Conservation (phyloP, 2,113 vertebrate genomes). For the Sporophila hypoxantha region DNA sequence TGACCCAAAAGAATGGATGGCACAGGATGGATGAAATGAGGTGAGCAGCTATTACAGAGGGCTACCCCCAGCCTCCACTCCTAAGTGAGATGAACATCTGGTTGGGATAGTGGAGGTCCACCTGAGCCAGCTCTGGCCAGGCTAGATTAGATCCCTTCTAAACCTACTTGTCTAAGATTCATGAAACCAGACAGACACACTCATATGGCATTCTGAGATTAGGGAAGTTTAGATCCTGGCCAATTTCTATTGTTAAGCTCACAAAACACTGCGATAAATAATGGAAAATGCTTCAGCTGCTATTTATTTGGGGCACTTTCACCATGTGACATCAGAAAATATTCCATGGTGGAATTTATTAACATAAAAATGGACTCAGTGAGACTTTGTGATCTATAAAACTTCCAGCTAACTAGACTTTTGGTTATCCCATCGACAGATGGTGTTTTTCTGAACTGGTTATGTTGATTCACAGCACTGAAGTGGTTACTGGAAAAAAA, state of each 20-base stretch:
- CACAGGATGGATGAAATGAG: neutral
- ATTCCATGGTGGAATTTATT: slow-evolving; percentile 47
- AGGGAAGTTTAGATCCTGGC: neutral
- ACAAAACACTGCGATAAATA: slow-evolving; percentile 17
- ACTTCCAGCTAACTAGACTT: slow-evolving; percentile 49
- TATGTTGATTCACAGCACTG: slow-evolving; percentile 31
- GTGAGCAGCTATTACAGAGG: neutral
- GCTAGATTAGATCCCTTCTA: neutral
- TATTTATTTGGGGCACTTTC: slow-evolving; percentile 37
- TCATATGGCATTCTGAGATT: neutral
- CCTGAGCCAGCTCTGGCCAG: neutral
- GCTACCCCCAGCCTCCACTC: neutral
- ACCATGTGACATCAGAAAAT: slow-evolving; percentile 47
- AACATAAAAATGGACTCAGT: slow-evolving; percentile 45
- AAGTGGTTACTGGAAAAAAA: slow-evolving; percentile 48
- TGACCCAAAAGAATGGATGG: neutral
- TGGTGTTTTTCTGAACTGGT: slow-evolving; percentile 65
- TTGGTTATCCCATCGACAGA: slow-evolving; percentile 66
- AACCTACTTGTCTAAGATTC: neutral
- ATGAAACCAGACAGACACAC: neutral
- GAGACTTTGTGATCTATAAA: slow-evolving; percentile 58
- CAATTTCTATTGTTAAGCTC: slow-evolving; percentile 19
- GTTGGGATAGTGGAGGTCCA: neutral
- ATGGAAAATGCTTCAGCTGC: slow-evolving; percentile 30
- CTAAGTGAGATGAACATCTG: neutral